Percentiles rank a stretch among this genome's conserved stretches.
phyloP scores from a whole-genome alignment of 2,888 invertebrate genomes.

The Ariolimax columbianus region DNA sequence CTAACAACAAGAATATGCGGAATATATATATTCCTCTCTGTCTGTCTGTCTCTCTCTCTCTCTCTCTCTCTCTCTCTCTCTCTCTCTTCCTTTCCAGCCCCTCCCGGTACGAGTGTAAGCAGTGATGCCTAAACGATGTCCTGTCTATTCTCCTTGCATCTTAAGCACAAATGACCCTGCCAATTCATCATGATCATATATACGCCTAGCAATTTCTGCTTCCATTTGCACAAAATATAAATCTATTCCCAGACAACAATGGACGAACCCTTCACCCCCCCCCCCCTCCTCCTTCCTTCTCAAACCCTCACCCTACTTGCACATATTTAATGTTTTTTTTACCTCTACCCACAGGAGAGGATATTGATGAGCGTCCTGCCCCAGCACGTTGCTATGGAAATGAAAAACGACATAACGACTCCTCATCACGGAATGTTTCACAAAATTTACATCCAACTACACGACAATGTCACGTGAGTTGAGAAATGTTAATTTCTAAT shows the following conservation, averaged over 20 bases:
- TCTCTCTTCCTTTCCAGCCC: neutral
- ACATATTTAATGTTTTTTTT: neutral
- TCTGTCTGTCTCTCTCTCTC: too few species aligned
- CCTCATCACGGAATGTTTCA: constrained; percentile 91
- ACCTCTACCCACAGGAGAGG: constrained; percentile 83
- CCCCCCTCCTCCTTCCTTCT: too few species aligned
- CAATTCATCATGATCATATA: neutral
- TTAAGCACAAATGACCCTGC: neutral
- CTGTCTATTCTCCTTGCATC: neutral
- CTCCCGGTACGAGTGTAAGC: neutral
- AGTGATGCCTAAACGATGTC: neutral
- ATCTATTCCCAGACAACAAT: neutral
- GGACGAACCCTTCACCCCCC: neutral
- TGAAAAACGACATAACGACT: constrained; percentile 94
- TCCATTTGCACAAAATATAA: neutral
- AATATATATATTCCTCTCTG: too few species aligned
- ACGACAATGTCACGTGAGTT: constrained; percentile 92
- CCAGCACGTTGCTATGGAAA: constrained; percentile 94
- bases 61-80: too few species aligned
- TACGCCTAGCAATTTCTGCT: neutral
- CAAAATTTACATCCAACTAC: constrained; percentile 95
- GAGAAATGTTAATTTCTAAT: too few species aligned
- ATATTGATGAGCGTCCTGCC: constrained; percentile 91
- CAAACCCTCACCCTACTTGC: neutral
- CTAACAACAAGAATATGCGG: too few species aligned